Conservation (phyloP, 2,113 vertebrate genomes). For the Ascaphus truei region DNA sequence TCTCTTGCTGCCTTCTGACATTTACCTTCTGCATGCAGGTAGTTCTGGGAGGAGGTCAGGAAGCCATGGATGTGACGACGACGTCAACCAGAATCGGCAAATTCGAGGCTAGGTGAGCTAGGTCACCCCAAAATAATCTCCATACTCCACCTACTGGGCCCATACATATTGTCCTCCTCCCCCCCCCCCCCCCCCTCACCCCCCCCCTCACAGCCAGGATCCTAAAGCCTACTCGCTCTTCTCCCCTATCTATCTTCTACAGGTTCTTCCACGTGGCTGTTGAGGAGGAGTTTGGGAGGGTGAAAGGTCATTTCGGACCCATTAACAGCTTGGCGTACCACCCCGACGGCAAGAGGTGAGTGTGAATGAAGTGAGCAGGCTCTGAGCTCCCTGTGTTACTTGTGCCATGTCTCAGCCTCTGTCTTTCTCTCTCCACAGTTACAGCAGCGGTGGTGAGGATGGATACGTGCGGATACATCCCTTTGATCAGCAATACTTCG, state of each 20-base stretch:
- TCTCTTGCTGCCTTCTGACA: background rate
- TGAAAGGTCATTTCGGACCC: slow-evolving; percentile 95
- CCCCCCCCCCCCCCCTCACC: too few species aligned
- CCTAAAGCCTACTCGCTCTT: too few species aligned
- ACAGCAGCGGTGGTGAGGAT: slow-evolving; percentile 94
- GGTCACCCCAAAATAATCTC: too few species aligned
- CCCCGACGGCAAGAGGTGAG: slow-evolving; percentile 93
- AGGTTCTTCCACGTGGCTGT: slow-evolving; percentile 96
- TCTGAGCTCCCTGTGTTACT: background rate
- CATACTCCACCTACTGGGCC: too few species aligned
- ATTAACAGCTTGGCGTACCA: slow-evolving; percentile 97
- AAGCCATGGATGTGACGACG: slow-evolving; percentile 97
- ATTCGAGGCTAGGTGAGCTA: slow-evolving; percentile 88
- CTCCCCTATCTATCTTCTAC: background rate
- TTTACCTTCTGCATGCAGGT: slow-evolving; percentile 63
- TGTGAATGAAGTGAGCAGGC: background rate
- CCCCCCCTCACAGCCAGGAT: too few species aligned
- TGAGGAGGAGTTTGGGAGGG: slow-evolving; percentile 95
- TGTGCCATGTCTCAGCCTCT: background rate
- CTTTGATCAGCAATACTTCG: slow-evolving; percentile 95
- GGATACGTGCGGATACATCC: slow-evolving; percentile 94
- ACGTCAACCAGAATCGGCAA: slow-evolving; percentile 97
- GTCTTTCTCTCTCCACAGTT: slow-evolving; percentile 62
- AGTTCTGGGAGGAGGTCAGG: slow-evolving; percentile 94
- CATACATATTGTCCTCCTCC: too few species aligned